Evolutionary conservation across 1,140 invertebrate genomes (phyloP).

Genomic region (Listronotus oregonensis): DNA sequence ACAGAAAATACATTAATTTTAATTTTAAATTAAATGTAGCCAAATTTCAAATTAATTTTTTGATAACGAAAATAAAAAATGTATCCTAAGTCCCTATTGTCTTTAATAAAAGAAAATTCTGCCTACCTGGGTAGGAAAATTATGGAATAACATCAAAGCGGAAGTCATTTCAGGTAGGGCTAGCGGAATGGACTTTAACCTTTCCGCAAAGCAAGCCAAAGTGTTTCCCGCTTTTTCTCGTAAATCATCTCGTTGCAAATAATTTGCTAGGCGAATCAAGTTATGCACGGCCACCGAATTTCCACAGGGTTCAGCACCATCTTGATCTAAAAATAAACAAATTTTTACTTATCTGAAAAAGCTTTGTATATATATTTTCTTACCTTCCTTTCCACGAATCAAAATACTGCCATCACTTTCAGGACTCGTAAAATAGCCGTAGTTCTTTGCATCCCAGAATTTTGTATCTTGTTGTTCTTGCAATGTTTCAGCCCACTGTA

Average conservation of each 20-base stretch:
- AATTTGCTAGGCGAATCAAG: slow-evolving; percentile 71
- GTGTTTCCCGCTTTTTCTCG: slow-evolving; percentile 61
- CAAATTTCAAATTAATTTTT: too few relatives aligned
- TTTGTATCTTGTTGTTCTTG: slow-evolving; percentile 82
- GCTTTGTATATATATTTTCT: slow-evolving; percentile 23
- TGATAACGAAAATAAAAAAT: too few relatives aligned
- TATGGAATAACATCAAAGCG: slow-evolving; percentile 70
- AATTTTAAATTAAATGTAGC: too few relatives aligned
- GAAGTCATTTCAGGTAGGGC: slow-evolving; percentile 81
- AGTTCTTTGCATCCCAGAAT: slow-evolving; percentile 81
- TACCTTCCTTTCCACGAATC: slow-evolving; percentile 83
- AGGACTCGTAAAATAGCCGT: slow-evolving; percentile 79
- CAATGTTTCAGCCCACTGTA: slow-evolving; percentile 80
- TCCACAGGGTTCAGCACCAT: slow-evolving; percentile 91
- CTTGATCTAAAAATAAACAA: slow-evolving; percentile 72
- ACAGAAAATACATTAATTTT: too few relatives aligned
- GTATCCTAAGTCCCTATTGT: too few relatives aligned
- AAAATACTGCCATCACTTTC: slow-evolving; percentile 72
- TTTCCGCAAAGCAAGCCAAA: slow-evolving; percentile 62
- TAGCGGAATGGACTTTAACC: slow-evolving; percentile 62
- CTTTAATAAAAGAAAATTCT: not conserved
- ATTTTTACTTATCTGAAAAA: too few relatives aligned
- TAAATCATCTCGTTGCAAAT: slow-evolving; percentile 65
- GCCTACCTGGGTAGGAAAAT: slow-evolving; percentile 69
- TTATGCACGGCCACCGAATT: slow-evolving; percentile 92